Evolutionary conservation across 1,140 invertebrate species (phyloP), one percentile per base, ranked within the genome.

Genomic region (Proctacanthus coquilletti): DNA sequence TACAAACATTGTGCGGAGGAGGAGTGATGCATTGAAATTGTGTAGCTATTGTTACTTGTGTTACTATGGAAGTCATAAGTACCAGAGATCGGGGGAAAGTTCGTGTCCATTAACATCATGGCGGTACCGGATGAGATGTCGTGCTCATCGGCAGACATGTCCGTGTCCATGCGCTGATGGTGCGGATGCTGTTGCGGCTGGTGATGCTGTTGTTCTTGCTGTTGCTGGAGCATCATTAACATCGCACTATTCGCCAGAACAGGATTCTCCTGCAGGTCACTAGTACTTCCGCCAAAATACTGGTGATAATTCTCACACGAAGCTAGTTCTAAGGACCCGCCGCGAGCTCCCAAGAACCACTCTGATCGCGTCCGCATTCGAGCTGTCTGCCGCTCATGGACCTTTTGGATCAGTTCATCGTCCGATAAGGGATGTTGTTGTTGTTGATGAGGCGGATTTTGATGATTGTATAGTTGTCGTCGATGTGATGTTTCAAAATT

Each of bases 301-400:
- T 35, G 34, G 4, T 18, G 19, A 6, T 13, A 36, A 23, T 25
- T 6, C 11, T 8, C 18, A 35, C 33, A 11, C 6, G 9, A 5
- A 25, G 4, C 18, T 6, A 69, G 57, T 60, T 70, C 51, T 61
- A 63, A 52, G 63, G 70, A 59, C 51, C 67, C 68, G 36, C 53
- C 64, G 34, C 63, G 58, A 35, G 76, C 74, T 32, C 80, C 79
- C 52, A 93, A 71, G 68, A 92, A 93, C 88, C 88, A 94, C 61
- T 93, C 87, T 31, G 85, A 91, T 48, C 88, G 72, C 31, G 85
- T 89, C 60, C 83, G 72, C 87, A 94, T 93, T 46, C 89, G 70
- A 57, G 81, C 84, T 38, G 84, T 82, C 71, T 94, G 89, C 56
- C 86, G 70, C 68, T 93, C 86, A 67, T 93, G 87, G 41, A 93